A percentile compares a stretch with the other conserved stretches of the same genome.
phyloP scores from a whole-genome alignment of 2,888 invertebrate genomes.

The Lamproptera curius region DNA sequence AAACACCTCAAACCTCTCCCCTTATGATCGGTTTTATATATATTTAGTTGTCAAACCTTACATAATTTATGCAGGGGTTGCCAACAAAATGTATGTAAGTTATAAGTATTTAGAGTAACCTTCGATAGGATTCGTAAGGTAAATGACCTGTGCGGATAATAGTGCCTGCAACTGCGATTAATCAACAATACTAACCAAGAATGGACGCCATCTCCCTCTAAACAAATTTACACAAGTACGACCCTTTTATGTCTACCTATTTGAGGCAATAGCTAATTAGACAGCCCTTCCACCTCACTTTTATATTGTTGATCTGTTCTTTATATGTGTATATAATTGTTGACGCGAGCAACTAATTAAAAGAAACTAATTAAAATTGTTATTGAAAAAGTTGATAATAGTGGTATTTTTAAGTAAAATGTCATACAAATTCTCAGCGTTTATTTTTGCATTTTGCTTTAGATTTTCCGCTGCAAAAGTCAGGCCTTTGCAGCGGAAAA shows the following conservation, averaged over 20 bases:
- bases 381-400: background rate
- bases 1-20: too few species aligned
- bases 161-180: background rate
- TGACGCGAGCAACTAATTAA: too few species aligned
- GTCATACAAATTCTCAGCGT: background rate
- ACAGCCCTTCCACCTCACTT: conserved; percentile 14
- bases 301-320: background rate
- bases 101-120: too few species aligned
- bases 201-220: conserved; percentile 2
- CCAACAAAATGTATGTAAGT: too few species aligned
- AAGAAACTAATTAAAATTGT: too few species aligned
- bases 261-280: conserved; percentile 1
- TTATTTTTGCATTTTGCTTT: background rate
- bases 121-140: background rate
- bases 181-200: background rate
- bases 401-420: background rate
- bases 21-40: too few species aligned
- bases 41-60: too few species aligned
- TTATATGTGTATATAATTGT: too few species aligned
- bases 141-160: background rate
- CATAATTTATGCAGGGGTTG: too few species aligned
- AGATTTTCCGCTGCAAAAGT: background rate
- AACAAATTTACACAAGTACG: conserved; percentile 1
- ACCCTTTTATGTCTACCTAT: conserved; percentile 2
- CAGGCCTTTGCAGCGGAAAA: too few species aligned